A percentile compares a stretch with the other conserved stretches of the same genome.
These are phyloP conservation scores for Acronicta leporina DNA, from an alignment of 2,888 invertebrate species.

Conservation along the genomic window DNA sequence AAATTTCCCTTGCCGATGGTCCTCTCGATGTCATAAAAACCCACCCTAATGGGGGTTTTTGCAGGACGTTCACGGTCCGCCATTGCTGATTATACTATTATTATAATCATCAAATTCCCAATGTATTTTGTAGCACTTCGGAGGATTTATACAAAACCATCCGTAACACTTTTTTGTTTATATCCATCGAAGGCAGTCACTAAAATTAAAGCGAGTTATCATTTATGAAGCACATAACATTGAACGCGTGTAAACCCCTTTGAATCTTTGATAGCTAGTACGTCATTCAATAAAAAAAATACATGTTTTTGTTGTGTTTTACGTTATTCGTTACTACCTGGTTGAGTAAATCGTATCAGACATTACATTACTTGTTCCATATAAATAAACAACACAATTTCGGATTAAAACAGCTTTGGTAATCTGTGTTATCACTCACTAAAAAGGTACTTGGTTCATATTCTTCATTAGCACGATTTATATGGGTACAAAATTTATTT, in stretches of 20 bases:
- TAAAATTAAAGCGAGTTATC: conserved; percentile 38
- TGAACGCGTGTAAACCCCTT: conserved; percentile 42
- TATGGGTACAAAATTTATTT: conserved; percentile 78
- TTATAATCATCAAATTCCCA: conserved; percentile 73
- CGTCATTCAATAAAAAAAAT: conserved; percentile 54
- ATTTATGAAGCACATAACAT: conserved; percentile 47
- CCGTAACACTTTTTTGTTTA: conserved; percentile 67
- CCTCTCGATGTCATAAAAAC: conserved; percentile 99
- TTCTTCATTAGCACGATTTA: conserved; percentile 66
- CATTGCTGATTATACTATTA: conserved; percentile 81
- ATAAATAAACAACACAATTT: conserved; percentile 56
- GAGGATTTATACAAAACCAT: conserved; percentile 63
- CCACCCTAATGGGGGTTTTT: conserved; percentile 95
- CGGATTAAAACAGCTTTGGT: conserved; percentile 43
- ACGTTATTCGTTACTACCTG: conserved; percentile 59
- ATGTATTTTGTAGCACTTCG: conserved; percentile 68
- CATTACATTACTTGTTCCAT: conserved; percentile 63
- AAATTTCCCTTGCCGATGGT: conserved; percentile 99
- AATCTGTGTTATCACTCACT: conserved; percentile 58
- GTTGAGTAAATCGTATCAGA: conserved; percentile 75
- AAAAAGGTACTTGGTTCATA: conserved; percentile 59
- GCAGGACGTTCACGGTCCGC: conserved; percentile 89
- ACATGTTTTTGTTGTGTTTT: conserved; percentile 49
- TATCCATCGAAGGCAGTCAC: conserved; percentile 63
- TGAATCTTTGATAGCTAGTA: no score